phyloP scores from a whole-genome alignment of 2,888 invertebrate genomes.

The Xestia ashworthii region DNA sequence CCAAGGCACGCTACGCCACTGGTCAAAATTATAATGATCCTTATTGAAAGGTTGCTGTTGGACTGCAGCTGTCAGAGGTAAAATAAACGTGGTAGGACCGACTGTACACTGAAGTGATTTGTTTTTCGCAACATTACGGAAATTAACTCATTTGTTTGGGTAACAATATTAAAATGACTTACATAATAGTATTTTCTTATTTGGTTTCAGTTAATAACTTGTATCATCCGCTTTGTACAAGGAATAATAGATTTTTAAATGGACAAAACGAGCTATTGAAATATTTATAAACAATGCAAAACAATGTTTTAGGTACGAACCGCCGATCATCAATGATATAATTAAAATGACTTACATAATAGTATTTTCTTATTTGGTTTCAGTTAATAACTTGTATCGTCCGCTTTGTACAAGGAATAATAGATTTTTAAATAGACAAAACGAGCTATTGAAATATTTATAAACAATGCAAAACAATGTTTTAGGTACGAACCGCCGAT shows the following conservation, averaged over 20 bases:
- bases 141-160: neutral
- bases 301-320: constrained; percentile 8
- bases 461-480: constrained; percentile 3
- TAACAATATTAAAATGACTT: neutral
- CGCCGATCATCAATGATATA: constrained; percentile 5
- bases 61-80: neutral
- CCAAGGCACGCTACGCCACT: too few relatives aligned
- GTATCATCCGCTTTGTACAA: neutral
- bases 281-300: neutral
- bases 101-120: neutral
- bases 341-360: neutral
- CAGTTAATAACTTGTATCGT: too few relatives aligned
- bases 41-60: neutral
- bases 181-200: neutral
- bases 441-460: neutral
- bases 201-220: too few relatives aligned
- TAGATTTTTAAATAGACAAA: neutral
- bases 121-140: neutral
- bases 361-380: neutral
- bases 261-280: neutral
- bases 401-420: neutral
- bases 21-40: neutral
- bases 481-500: neutral
- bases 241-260: neutral
- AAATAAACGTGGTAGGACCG: too few relatives aligned